Base-by-base conservation (phyloP, 2,113 vertebrate genomes). In the Athene cunicularia region DNA sequence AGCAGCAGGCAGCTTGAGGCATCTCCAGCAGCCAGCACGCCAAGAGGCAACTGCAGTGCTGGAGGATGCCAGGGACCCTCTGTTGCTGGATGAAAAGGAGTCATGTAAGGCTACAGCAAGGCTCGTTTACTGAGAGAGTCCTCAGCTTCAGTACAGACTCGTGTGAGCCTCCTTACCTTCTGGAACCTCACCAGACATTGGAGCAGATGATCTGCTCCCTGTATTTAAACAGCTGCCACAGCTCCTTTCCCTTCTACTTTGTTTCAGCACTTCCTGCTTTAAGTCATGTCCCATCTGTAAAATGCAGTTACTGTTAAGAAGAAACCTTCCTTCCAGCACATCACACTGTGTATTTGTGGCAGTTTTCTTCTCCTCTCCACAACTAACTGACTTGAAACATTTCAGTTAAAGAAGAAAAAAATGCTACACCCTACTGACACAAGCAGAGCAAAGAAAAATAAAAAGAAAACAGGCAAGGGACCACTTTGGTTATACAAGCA, bases 1-100 rank as follows among this genome's bases (percentile, higher is more conserved):
- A 19, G 32, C 2, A 3, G 17, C 22, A 32, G 19, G 16, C 16
- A 55, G 47, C 20, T 53, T 6, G 1, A 55, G 33, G 20, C 3
- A 59, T 11, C 14, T 50, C 13, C 2, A 3, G 21, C 11, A 64
- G 3, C 9, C 5, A 1, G 23, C 9, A 1, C 8, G 4, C 11
- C 15, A 21, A 53, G 19, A 12, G 8, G 6, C 1, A 4, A 5
- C 30, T 12, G 30, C 2, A 1, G 12, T 35, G 10, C 13, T 11
- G 12, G 6, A 20, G 8, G 52, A 27, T 23, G 6, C 15, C 1
- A 4, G 24, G 4, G 2, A 43, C 4, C 2, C 12, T n/a, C 15
- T 43, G 22, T 15, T 79, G 16, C n/a, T 79, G 37, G 14, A 8
- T 53, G 19, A 53, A 39, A 52, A 81, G 7, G 18, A 74, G 20